Conservation (phyloP, 2,888 invertebrate genomes). For the Bruchidius siliquastri region DNA sequence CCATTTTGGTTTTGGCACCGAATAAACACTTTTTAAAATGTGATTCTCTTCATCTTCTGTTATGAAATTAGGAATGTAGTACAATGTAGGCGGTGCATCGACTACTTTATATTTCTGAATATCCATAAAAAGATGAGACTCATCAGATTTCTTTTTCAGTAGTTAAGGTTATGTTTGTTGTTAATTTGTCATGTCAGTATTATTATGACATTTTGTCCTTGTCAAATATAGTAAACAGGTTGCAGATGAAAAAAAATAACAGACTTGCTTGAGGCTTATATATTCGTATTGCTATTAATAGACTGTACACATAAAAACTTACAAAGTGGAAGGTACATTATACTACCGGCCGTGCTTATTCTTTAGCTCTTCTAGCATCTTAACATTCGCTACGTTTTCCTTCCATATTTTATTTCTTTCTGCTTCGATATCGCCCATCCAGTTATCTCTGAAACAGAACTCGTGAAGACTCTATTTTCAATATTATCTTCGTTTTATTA, state of each 20-base stretch:
- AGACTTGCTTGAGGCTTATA: too few relatives aligned
- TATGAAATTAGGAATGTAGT: conserved; percentile 86
- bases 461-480: neutral
- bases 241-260: too few relatives aligned
- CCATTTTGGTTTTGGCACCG: conserved; percentile 92
- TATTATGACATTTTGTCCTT: too few relatives aligned
- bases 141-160: too few relatives aligned
- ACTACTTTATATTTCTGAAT: conserved; percentile 29
- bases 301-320: neutral
- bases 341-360: neutral
- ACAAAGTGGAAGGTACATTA: neutral
- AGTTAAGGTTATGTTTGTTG: neutral
- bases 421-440: conserved; percentile 10
- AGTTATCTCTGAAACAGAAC: conserved; percentile 7
- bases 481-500: neutral
- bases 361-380: conserved; percentile 8
- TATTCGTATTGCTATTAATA: neutral
- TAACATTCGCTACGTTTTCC: neutral
- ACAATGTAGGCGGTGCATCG: conserved; percentile 60
- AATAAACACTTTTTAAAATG: conserved; percentile 69
- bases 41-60: conserved; percentile 64
- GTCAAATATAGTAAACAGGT: too few relatives aligned
- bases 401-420: conserved; percentile 7
- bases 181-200: too few relatives aligned
- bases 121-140: too few relatives aligned